Evolutionary conservation across 2,797 vertebrate genomes (phyloP).

Genomic region (Hippopotamyrus pictus): DNA sequence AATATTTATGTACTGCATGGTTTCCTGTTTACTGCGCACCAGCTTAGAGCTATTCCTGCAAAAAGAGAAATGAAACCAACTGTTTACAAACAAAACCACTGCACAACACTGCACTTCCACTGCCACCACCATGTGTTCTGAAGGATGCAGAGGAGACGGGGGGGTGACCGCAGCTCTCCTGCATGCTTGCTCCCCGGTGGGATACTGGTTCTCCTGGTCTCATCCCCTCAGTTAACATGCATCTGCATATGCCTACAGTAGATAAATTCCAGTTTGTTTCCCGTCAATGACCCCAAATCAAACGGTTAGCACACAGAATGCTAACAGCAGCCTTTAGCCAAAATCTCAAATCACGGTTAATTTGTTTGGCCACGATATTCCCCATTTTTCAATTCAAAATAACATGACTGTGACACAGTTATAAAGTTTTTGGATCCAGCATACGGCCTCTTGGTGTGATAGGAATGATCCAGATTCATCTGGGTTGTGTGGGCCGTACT

Average conservation of each 20-base stretch:
- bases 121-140: background rate
- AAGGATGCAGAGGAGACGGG: background rate
- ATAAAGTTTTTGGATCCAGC: background rate
- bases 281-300: background rate
- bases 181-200: background rate
- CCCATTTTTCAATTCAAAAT: background rate
- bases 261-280: background rate
- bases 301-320: background rate
- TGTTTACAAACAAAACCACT: background rate
- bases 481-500: background rate
- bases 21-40: background rate
- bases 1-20: background rate
- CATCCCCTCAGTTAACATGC: background rate
- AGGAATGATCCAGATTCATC: background rate
- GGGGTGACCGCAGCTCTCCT: background rate
- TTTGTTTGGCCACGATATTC: background rate
- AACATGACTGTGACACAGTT: background rate
- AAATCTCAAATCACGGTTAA: background rate
- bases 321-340: background rate
- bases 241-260: background rate
- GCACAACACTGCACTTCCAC: background rate
- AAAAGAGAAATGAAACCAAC: background rate
- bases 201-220: background rate
- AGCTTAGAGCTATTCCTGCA: background rate
- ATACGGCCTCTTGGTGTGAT: background rate